A percentile compares a stretch with the other conserved stretches of the same genome.
These are phyloP conservation scores for Rhyacophila evoluta DNA, from an alignment of 2,888 invertebrate genomes.

Conservation along the genomic window DNA sequence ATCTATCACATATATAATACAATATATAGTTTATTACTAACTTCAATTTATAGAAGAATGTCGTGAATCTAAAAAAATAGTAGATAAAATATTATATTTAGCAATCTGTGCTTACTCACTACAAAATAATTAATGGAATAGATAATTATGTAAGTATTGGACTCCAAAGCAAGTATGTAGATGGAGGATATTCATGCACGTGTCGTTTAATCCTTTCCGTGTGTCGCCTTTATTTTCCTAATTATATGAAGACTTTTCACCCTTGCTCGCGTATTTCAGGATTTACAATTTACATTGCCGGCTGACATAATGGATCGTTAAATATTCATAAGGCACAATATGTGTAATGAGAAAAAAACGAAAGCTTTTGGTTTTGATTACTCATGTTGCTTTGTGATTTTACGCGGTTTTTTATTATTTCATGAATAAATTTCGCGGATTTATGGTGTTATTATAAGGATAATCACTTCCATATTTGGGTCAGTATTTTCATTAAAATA, in stretches of 20 bases:
- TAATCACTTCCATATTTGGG: conserved; percentile 14
- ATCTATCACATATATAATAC: too few relatives aligned
- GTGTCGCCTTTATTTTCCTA: conserved; percentile 31
- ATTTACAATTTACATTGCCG: conserved; percentile 20
- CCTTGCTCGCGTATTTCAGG: neutral
- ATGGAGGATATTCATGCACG: too few relatives aligned
- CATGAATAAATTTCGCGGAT: conserved; percentile 8
- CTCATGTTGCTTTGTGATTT: conserved; percentile 20
- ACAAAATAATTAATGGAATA: too few relatives aligned
- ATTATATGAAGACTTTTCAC: conserved; percentile 15
- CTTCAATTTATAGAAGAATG: too few relatives aligned
- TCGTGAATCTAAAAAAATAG: too few relatives aligned
- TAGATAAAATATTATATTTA: too few relatives aligned
- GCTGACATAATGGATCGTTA: conserved; percentile 5
- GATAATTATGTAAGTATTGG: too few relatives aligned
- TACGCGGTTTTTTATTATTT: conserved; percentile 19
- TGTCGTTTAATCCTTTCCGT: conserved; percentile 50
- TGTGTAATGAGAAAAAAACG: conserved; percentile 7
- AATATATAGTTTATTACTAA: too few relatives aligned
- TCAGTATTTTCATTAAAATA: too few relatives aligned
- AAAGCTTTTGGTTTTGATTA: conserved; percentile 16
- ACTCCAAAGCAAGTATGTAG: too few relatives aligned
- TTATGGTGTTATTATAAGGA: neutral
- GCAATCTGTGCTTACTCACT: too few relatives aligned
- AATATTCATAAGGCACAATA: conserved; percentile 10